phyloP scores from a whole-genome alignment of 2,888 invertebrate species.

The Epiblema foenella region DNA sequence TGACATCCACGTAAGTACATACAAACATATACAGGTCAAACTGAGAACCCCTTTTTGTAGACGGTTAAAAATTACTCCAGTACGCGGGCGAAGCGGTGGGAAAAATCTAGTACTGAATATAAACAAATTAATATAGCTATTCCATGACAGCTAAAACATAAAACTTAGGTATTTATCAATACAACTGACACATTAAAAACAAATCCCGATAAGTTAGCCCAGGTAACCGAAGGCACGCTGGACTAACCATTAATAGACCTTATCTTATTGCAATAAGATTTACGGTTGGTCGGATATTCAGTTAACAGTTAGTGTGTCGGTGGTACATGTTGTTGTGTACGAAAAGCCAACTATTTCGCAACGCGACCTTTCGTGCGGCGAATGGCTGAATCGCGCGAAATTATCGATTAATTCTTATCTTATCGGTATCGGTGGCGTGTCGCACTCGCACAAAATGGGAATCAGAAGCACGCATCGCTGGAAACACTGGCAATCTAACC shows the following conservation, averaged over 20 bases:
- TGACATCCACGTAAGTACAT: too few relatives aligned
- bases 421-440: slow-evolving; percentile 78
- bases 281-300: not conserved
- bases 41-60: too few relatives aligned
- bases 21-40: too few relatives aligned
- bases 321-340: slow-evolving; percentile 19
- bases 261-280: not conserved
- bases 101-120: too few relatives aligned
- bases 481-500: slow-evolving; percentile 33
- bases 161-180: not conserved
- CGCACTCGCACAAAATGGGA: slow-evolving; percentile 68
- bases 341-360: slow-evolving; percentile 68
- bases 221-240: not conserved
- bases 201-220: slow-evolving; percentile 24
- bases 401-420: slow-evolving; percentile 70
- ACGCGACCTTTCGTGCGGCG: slow-evolving; percentile 79
- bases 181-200: slow-evolving; percentile 3
- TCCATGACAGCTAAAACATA: too few relatives aligned
- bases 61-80: too few relatives aligned
- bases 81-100: too few relatives aligned
- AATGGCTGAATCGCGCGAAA: slow-evolving; percentile 78
- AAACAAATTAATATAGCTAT: too few relatives aligned
- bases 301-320: too few relatives aligned
- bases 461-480: slow-evolving; percentile 66
- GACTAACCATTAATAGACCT: not conserved